These are phyloP conservation scores for Tricholauxania praeusta DNA, from an alignment of 2,888 invertebrate species.

Conservation along the genomic window DNA sequence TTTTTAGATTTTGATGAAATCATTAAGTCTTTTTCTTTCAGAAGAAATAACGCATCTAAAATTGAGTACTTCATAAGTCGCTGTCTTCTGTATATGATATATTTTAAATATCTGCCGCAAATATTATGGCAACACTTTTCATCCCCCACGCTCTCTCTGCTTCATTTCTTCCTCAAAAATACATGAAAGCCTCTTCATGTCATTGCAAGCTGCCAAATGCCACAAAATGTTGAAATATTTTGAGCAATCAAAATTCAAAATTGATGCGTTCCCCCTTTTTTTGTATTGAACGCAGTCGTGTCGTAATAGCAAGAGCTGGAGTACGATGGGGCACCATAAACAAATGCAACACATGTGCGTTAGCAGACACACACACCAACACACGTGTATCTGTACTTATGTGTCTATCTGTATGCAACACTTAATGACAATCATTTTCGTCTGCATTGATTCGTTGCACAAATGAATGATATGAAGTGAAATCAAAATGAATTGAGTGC, in stretches of 20 bases:
- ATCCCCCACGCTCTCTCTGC: too few relatives aligned
- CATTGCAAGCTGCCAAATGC: not conserved
- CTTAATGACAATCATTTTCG: slow-evolving; percentile 35
- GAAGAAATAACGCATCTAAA: too few relatives aligned
- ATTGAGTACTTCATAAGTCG: too few relatives aligned
- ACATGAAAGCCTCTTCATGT: not conserved
- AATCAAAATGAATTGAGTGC: slow-evolving; percentile 52
- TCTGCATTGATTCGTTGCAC: slow-evolving; percentile 33
- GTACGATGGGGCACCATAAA: not conserved
- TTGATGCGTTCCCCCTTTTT: slow-evolving; percentile 16
- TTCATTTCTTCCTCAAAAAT: not conserved
- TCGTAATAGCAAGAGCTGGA: not conserved
- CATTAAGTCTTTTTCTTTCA: too few relatives aligned
- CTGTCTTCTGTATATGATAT: too few relatives aligned
- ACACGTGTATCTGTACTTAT: slow-evolving; percentile 6
- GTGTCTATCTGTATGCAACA: slow-evolving; percentile 30
- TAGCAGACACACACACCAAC: slow-evolving; percentile 12
- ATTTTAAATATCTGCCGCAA: too few relatives aligned
- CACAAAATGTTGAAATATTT: slow-evolving; percentile 27
- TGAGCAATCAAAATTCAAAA: slow-evolving; percentile 15
- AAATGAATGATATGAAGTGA: slow-evolving; percentile 54
- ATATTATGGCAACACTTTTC: too few relatives aligned
- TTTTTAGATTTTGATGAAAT: too few relatives aligned
- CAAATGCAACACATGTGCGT: not conserved
- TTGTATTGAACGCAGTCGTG: not conserved